Percentiles rank a stretch among this genome's conserved stretches.
These are phyloP conservation scores for Chaetophractus vellerosus DNA, from an alignment of 2,797 vertebrate species.

Conservation along the genomic window DNA sequence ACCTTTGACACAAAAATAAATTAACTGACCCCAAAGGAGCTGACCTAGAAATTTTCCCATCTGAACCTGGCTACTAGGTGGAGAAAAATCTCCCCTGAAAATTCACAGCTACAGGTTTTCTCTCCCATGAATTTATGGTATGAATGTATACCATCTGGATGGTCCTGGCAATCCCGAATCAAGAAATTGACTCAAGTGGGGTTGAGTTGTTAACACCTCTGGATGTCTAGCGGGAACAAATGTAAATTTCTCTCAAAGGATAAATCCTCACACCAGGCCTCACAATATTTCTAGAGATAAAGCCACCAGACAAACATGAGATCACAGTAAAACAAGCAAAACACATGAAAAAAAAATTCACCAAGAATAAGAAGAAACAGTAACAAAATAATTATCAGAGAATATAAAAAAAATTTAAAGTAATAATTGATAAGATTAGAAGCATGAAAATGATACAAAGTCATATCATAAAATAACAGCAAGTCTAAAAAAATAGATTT, in stretches of 20 bases:
- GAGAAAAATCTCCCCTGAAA: neutral
- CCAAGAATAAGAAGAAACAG: neutral
- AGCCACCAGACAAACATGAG: neutral
- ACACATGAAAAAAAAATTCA: neutral
- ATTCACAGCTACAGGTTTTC: neutral
- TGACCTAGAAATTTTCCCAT: neutral
- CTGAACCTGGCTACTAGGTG: neutral
- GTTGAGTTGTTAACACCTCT: neutral
- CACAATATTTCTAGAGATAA: neutral
- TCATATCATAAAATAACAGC: neutral
- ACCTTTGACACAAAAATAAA: neutral
- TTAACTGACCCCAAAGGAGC: neutral
- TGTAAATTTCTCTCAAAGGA: neutral
- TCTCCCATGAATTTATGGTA: neutral
- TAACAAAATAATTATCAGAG: neutral
- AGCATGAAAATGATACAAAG: neutral
- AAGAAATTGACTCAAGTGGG: neutral
- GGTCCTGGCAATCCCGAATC: neutral
- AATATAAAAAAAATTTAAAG: constrained; percentile 2
- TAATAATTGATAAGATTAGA: neutral
- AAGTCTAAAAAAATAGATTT: neutral
- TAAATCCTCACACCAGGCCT: neutral
- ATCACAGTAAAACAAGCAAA: neutral
- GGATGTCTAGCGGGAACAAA: neutral
- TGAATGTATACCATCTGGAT: neutral